Conservation (phyloP, 2,113 vertebrate genomes). For the Sebastes fasciatus region DNA sequence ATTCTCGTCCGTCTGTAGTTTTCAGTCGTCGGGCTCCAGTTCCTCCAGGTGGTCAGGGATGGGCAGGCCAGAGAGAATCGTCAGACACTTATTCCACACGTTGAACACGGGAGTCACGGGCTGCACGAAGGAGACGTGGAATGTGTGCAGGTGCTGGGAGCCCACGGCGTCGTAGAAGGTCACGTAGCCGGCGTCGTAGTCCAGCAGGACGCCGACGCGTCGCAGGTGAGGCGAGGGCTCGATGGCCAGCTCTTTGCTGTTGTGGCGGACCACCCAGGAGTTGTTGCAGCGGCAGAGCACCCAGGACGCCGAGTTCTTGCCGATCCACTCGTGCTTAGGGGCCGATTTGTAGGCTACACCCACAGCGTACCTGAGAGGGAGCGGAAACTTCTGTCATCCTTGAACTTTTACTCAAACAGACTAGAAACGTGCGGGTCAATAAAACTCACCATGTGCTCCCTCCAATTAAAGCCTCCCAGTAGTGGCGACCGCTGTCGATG, state of each 20-base stretch:
- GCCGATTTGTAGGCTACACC: constrained; percentile 97
- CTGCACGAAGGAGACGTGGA: constrained; percentile 92
- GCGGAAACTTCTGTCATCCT: not conserved
- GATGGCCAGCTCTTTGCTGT: constrained; percentile 94
- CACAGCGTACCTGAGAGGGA: constrained; percentile 91
- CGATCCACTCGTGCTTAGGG: constrained; percentile 97
- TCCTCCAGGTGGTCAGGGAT: constrained; percentile 97
- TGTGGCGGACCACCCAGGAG: constrained; percentile 95
- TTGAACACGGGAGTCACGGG: constrained; percentile 97
- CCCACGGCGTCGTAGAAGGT: constrained; percentile 97
- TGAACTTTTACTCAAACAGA: not conserved
- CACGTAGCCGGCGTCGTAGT: constrained; percentile 94
- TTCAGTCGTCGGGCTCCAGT: constrained; percentile 87
- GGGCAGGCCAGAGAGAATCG: constrained; percentile 96
- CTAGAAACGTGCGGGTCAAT: too few species aligned
- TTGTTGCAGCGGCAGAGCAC: constrained; percentile 98
- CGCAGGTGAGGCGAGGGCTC: constrained; percentile 95
- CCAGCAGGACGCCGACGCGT: constrained; percentile 92
- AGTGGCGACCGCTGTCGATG: constrained; percentile 97
- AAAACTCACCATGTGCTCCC: constrained; percentile 94
- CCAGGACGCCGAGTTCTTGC: constrained; percentile 97
- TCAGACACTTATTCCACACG: constrained; percentile 98
- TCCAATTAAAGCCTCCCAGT: constrained; percentile 98
- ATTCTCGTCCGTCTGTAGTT: not conserved
- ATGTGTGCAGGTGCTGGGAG: constrained; percentile 96